Percentiles rank a stretch among this genome's conserved stretches.
Evolutionary conservation across 2,113 vertebrate genomes (phyloP).

Genomic region (Cyanoliseus patagonus): DNA sequence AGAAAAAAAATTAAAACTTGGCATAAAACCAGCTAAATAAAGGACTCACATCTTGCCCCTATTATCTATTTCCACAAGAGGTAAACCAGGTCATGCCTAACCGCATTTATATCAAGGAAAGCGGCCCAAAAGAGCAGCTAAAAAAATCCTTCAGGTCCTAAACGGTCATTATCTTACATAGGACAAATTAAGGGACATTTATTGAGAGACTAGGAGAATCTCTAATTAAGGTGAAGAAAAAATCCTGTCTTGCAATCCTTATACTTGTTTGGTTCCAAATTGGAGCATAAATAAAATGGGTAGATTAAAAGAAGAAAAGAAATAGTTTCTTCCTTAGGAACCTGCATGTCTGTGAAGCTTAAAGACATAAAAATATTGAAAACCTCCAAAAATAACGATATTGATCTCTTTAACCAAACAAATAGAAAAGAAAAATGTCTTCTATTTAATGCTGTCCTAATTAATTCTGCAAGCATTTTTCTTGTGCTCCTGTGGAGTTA

Average conservation of each 20-base stretch:
- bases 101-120: constrained; percentile 41
- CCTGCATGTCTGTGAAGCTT: not conserved
- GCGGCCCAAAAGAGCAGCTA: constrained; percentile 39
- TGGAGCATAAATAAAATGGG: not conserved
- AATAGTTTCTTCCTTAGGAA: not conserved
- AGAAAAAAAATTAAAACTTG: not conserved
- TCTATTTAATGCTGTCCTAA: constrained; percentile 58
- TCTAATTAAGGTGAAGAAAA: constrained; percentile 47
- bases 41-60: constrained; percentile 15
- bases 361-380: not conserved
- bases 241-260: not conserved
- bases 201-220: constrained; percentile 1
- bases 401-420: constrained; percentile 52
- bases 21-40: not conserved
- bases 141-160: constrained; percentile 43
- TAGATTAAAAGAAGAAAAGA: not conserved
- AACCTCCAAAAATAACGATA: constrained; percentile 2
- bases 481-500: constrained; percentile 64
- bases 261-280: not conserved
- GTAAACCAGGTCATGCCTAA: constrained; percentile 48
- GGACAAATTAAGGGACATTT: constrained; percentile 38
- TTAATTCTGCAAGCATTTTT: constrained; percentile 70
- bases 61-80: constrained; percentile 31
- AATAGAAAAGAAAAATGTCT: constrained; percentile 37
- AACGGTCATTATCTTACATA: constrained; percentile 45